These are phyloP conservation scores for Neosilurus mollespiculum DNA, from an alignment of 2,797 vertebrate species.

Conservation along the genomic window DNA sequence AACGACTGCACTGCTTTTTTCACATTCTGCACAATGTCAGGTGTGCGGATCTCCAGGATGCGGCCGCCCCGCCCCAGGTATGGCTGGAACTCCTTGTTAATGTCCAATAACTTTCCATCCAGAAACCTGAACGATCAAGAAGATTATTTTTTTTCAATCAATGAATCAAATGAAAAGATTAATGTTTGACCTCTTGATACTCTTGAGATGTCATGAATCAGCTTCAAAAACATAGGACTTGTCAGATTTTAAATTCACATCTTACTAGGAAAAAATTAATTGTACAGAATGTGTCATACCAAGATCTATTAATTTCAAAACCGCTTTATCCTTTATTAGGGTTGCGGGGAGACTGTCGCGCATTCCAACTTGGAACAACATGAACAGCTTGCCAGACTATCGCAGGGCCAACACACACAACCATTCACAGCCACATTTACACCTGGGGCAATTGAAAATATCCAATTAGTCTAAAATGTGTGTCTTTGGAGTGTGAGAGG, in stretches of 20 bases:
- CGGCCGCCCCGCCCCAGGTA: constrained; percentile 90
- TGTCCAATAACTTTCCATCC: constrained; percentile 94
- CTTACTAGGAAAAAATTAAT: background rate
- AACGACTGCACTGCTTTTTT: constrained; percentile 90
- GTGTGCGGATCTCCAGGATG: constrained; percentile 93
- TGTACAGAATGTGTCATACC: background rate
- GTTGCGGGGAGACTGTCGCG: too few relatives aligned
- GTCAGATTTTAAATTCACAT: background rate
- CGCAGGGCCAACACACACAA: too few relatives aligned
- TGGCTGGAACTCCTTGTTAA: constrained; percentile 94
- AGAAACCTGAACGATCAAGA: constrained; percentile 78
- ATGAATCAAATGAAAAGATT: background rate
- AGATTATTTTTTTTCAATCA: background rate
- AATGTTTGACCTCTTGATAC: background rate
- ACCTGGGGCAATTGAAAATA: too few relatives aligned
- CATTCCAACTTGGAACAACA: too few relatives aligned
- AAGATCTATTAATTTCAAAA: background rate
- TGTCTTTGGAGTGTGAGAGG: too few relatives aligned
- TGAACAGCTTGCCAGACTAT: too few relatives aligned
- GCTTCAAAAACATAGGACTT: background rate
- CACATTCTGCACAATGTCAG: constrained; percentile 87
- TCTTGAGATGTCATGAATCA: too few relatives aligned
- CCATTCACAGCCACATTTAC: too few relatives aligned
- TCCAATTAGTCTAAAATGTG: too few relatives aligned
- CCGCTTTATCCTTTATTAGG: too few relatives aligned